Evolutionary conservation across 2,797 vertebrate species (phyloP).

Genomic region (Calcarius lapponicus): DNA sequence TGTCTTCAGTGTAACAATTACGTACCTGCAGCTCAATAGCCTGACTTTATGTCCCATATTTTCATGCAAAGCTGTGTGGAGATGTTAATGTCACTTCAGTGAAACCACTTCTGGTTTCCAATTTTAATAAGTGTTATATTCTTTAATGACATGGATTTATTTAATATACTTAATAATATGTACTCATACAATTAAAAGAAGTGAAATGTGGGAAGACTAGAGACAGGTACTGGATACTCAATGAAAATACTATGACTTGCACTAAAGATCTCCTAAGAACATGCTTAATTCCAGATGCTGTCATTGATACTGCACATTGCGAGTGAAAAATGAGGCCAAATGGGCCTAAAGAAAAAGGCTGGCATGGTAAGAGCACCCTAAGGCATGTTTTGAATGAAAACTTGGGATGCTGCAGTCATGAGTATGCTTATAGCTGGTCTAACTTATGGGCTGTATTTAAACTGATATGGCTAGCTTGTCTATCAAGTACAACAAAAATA

Average conservation of each 20-base stretch:
- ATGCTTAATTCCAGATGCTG: not conserved
- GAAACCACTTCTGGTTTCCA: not conserved
- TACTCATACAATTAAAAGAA: not conserved
- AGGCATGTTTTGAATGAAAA: not conserved
- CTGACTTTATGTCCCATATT: not conserved
- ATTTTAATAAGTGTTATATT: not conserved
- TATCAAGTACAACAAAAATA: not conserved
- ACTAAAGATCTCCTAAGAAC: not conserved
- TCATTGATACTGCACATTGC: not conserved
- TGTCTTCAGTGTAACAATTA: not conserved
- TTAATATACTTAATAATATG: not conserved
- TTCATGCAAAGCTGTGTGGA: not conserved
- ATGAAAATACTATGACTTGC: not conserved
- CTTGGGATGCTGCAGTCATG: not conserved
- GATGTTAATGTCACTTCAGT: not conserved
- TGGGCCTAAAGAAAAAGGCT: not conserved
- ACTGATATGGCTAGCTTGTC: not conserved
- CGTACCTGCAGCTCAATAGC: not conserved
- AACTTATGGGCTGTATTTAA: not conserved
- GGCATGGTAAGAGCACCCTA: not conserved
- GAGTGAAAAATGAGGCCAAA: not conserved
- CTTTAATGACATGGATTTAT: not conserved
- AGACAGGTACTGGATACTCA: not conserved
- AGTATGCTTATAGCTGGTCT: not conserved
- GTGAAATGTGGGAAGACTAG: not conserved